Conservation (phyloP, 1,140 invertebrate genomes). For the Euura lappo region DNA sequence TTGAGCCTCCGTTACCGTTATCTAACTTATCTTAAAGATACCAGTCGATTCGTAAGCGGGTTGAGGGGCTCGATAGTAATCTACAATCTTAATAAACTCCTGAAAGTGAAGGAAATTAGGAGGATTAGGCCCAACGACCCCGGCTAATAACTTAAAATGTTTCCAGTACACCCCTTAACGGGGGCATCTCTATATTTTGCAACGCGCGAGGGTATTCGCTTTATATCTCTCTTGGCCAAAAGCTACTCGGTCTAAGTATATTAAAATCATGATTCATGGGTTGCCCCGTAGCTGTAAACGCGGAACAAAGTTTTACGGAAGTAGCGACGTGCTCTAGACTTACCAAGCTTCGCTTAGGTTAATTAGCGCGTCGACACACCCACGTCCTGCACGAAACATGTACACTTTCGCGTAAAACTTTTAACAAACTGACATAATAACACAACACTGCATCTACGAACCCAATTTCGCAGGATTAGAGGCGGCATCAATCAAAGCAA, state of each 20-base stretch:
- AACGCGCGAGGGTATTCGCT: neutral
- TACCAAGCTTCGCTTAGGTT: neutral
- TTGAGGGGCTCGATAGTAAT: neutral
- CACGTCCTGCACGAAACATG: neutral
- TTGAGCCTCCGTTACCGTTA: neutral
- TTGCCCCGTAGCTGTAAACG: neutral
- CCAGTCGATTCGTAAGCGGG: no score
- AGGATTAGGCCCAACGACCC: neutral
- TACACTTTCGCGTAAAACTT: no score
- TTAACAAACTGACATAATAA: no score
- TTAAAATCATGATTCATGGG: slow-evolving; percentile 2
- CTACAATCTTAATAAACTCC: neutral
- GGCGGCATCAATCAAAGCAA: no score
- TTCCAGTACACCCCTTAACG: neutral
- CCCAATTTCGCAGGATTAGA: no score
- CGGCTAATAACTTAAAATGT: slow-evolving; percentile 1
- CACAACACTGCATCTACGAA: no score
- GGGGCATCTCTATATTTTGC: neutral
- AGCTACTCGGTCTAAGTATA: neutral
- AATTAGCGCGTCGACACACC: neutral
- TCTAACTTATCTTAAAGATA: no score
- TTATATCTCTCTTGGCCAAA: neutral
- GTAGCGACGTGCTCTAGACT: neutral
- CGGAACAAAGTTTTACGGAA: neutral
- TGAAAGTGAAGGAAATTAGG: neutral